Conservation (phyloP, 2,797 vertebrate species). For the Varecia variegata region DNA sequence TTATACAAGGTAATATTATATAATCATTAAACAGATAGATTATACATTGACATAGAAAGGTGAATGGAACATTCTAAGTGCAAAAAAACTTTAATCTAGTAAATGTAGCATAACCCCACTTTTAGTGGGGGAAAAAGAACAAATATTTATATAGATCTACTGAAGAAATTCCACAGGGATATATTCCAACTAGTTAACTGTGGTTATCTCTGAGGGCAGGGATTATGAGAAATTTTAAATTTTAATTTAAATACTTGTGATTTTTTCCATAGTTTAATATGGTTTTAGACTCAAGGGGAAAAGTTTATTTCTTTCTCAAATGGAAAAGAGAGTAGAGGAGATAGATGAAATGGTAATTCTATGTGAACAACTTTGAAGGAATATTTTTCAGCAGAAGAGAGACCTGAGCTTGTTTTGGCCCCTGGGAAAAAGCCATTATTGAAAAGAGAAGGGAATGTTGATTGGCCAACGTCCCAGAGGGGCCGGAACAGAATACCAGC, state of each 20-base stretch:
- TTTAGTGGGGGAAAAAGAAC: not conserved
- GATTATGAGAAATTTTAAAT: not conserved
- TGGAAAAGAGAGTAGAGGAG: not conserved
- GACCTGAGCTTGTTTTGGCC: not conserved
- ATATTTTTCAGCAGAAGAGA: not conserved
- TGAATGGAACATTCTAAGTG: not conserved
- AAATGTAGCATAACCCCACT: not conserved
- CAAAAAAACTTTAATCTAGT: not conserved
- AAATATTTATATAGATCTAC: not conserved
- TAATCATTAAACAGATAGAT: not conserved
- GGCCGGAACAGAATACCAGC: not conserved
- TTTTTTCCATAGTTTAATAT: conserved; percentile 23
- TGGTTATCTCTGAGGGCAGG: not conserved
- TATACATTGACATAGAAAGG: not conserved
- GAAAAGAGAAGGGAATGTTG: not conserved
- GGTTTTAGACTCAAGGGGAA: not conserved
- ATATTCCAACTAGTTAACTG: not conserved
- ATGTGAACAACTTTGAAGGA: not conserved
- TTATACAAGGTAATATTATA: not conserved
- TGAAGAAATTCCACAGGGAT: not conserved
- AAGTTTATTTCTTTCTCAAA: not conserved
- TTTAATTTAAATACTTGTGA: conserved; percentile 15
- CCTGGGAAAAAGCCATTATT: not conserved
- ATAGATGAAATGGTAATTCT: not conserved
- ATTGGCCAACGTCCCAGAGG: not conserved